phyloP scores from a whole-genome alignment of 2,888 invertebrate species.

The Cloeon dipterum region DNA sequence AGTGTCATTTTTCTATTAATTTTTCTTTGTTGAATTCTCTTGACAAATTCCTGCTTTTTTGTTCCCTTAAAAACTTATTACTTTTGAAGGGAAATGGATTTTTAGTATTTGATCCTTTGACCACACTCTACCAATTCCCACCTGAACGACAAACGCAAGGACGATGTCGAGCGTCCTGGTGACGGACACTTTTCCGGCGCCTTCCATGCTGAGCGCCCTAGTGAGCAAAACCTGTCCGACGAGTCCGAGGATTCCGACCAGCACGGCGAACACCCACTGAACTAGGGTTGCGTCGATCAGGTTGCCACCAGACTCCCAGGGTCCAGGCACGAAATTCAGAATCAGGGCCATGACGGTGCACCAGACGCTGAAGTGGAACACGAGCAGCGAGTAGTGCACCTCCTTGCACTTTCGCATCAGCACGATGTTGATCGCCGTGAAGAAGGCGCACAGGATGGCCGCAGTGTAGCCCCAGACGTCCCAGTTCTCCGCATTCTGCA shows the following conservation, averaged over 20 bases:
- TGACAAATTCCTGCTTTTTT: no score
- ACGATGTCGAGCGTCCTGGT: slow-evolving; percentile 23
- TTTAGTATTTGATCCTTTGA: no score
- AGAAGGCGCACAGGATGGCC: slow-evolving; percentile 20
- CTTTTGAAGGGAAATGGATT: no score
- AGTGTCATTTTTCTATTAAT: no score
- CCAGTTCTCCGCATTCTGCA: slow-evolving; percentile 14
- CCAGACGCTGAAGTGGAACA: slow-evolving; percentile 20
- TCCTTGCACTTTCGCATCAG: slow-evolving; percentile 22
- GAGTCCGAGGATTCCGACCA: slow-evolving; percentile 18
- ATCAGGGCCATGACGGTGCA: slow-evolving; percentile 16
- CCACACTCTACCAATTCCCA: no score
- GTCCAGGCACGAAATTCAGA: slow-evolving; percentile 8
- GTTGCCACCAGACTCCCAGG: not conserved
- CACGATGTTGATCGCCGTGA: slow-evolving; percentile 22
- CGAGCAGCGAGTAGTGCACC: slow-evolving; percentile 21
- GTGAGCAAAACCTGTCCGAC: slow-evolving; percentile 21
- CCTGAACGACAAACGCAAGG: slow-evolving; percentile 19
- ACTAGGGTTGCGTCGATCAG: not conserved
- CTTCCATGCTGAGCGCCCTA: slow-evolving; percentile 20
- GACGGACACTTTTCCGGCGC: slow-evolving; percentile 22
- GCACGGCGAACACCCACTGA: slow-evolving; percentile 9
- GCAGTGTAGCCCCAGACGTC: slow-evolving; percentile 20
- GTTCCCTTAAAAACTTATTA: no score
- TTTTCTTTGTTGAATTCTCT: no score